These are phyloP conservation scores for Lanius ludovicianus DNA, from an alignment of 2,113 vertebrate species.

Conservation along the genomic window DNA sequence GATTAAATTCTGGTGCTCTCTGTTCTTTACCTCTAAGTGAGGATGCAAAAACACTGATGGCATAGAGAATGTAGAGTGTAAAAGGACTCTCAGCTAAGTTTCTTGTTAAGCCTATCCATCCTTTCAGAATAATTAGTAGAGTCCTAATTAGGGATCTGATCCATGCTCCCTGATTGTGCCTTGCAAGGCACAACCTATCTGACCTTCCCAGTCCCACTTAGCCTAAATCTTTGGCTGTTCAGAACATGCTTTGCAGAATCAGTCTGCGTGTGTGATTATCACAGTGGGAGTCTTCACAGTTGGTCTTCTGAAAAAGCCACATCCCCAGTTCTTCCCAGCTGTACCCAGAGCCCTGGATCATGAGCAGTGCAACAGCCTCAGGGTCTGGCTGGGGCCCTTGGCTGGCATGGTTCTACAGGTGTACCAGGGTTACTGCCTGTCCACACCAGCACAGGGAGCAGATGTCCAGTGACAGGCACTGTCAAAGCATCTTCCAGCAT, in stretches of 20 bases:
- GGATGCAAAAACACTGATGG: neutral
- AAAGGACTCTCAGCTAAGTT: neutral
- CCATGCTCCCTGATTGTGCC: neutral
- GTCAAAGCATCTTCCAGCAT: neutral
- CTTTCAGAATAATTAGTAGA: constrained; percentile 12
- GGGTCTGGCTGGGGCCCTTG: neutral
- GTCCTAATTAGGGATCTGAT: neutral
- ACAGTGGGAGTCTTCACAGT: neutral
- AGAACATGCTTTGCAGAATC: neutral
- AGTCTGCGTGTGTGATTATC: neutral
- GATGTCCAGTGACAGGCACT: neutral
- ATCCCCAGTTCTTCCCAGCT: neutral
- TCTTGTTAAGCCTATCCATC: neutral
- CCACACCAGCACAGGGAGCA: neutral
- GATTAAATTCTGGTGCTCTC: neutral
- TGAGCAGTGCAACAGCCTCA: rapidly evolving
- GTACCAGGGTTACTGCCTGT: neutral
- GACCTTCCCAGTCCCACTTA: neutral
- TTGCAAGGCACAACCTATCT: neutral
- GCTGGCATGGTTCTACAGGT: rapidly evolving
- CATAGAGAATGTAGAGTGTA: neutral
- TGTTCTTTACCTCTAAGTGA: neutral
- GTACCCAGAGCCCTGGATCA: neutral
- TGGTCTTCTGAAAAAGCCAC: neutral
- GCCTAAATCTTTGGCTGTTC: neutral